Evolutionary conservation across 2,797 vertebrate genomes (phyloP), one percentile per base, ranked within the genome.

Genomic region (Jordanella pulchra): DNA sequence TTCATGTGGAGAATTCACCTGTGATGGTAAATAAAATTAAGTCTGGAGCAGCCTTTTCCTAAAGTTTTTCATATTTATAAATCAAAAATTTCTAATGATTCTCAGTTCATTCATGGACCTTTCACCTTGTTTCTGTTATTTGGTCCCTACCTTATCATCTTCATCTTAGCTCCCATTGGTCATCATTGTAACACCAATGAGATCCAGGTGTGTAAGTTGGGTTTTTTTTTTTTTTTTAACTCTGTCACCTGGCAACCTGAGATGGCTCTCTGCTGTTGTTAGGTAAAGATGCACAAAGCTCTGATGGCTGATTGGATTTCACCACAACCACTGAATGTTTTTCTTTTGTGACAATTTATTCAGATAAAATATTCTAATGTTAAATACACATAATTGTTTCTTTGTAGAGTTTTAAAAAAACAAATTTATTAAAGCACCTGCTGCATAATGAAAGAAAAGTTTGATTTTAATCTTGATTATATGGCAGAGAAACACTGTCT

Each of bases 291-390:
- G 53, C 74, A 89, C 90, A 73, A 91, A 94, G 85, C 83, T 92
- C 92, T 88, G 72, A 93, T 87, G 86, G 86, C 71, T 65, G 84
- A 79, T 86, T 69, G 64, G 71, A 79, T 92, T 91, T 93, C 90
- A 83, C 39, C 79, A 48, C 69, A 54, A 32, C 17, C 51, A 56
- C 1, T 32, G 21, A 45, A 17, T 55, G 3, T 25, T 72, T 28
- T 50, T 4, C 27, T 35, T 21, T 25, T 45, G 13, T 28, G 53
- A 28, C 11, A 55, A 27, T 53, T 18, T 1, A 51, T 14, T 35
- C n/a, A 13, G 15, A 71, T 42, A 3, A 3, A 23, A 14, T 11
- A 13, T 13, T 47, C n/a, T 53, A 42, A 9, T 0, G 1, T 32
- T 44, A 15, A 35, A 17, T 1, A 1, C 13, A 15, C 53, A n/a